Percentiles rank a stretch among this genome's conserved stretches.
phyloP scores from a whole-genome alignment of 2,797 vertebrate genomes.

The Poeciliopsis turneri region DNA sequence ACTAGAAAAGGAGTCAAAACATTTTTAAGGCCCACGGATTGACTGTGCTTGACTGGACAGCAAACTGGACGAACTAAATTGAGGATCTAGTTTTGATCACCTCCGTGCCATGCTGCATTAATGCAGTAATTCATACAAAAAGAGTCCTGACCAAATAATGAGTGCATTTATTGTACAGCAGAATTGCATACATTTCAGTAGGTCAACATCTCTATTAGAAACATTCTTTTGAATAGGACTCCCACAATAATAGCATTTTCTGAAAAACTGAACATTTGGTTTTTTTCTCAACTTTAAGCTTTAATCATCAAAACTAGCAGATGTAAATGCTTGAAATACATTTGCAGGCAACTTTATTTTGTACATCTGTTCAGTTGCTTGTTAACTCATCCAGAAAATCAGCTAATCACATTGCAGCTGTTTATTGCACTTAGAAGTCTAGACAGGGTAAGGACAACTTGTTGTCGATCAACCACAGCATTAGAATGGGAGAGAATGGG shows the following conservation, averaged over 20 bases:
- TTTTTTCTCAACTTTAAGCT: neutral
- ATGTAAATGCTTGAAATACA: neutral
- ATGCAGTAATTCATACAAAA: neutral
- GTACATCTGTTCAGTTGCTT: no score
- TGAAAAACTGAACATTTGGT: neutral
- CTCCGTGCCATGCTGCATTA: neutral
- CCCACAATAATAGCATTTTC: neutral
- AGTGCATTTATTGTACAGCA: no score
- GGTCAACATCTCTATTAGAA: no score
- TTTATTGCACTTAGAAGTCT: neutral
- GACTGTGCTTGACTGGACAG: neutral
- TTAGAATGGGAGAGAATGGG: neutral
- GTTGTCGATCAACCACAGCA: neutral
- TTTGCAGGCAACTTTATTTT: neutral
- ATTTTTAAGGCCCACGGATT: neutral
- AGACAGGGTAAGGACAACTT: neutral
- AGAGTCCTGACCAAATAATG: neutral
- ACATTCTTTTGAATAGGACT: neutral
- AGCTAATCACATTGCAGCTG: neutral
- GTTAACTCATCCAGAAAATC: neutral
- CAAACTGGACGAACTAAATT: no score
- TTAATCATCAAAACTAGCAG: neutral
- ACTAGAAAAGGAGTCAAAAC: no score
- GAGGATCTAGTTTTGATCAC: no score
- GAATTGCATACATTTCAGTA: no score